Conservation (phyloP, 2,888 invertebrate species). For the Nematopogon swammerdamellus region DNA sequence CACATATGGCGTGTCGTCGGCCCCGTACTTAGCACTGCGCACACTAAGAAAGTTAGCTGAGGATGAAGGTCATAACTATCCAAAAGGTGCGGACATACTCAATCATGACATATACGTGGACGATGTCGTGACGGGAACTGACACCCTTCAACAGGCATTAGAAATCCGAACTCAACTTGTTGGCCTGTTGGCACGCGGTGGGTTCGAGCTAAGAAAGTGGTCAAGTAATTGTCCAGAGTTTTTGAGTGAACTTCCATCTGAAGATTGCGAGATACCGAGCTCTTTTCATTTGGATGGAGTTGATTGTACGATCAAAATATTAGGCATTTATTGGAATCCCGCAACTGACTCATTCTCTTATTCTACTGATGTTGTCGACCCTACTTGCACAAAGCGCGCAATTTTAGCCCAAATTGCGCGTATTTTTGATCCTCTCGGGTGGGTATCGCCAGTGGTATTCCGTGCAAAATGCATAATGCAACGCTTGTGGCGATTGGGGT, state of each 20-base stretch:
- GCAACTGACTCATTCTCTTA: not conserved
- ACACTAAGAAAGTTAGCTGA: conserved; percentile 4
- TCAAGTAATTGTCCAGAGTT: not conserved
- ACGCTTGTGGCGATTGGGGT: not conserved
- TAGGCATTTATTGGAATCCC: not conserved
- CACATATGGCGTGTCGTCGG: conserved; percentile 4
- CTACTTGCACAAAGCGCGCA: conserved; percentile 1
- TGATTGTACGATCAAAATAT: not conserved
- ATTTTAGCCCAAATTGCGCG: conserved; percentile 1
- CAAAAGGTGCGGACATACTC: not conserved
- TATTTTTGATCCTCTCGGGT: conserved; percentile 3
- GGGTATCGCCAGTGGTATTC: conserved; percentile 4
- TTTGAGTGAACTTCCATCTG: not conserved
- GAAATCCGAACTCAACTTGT: not conserved
- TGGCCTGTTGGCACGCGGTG: not conserved
- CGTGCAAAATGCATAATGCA: not conserved
- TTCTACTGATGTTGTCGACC: not conserved
- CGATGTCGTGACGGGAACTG: not conserved
- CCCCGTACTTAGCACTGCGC: conserved; percentile 3
- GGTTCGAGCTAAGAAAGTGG: not conserved
- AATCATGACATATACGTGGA: not conserved
- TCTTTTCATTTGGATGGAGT: not conserved
- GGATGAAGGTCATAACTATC: conserved; percentile 1
- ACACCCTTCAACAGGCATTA: not conserved
- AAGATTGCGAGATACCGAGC: not conserved